phyloP scores from a whole-genome alignment of 1,140 invertebrate species.

The Helicoverpa armigera region DNA sequence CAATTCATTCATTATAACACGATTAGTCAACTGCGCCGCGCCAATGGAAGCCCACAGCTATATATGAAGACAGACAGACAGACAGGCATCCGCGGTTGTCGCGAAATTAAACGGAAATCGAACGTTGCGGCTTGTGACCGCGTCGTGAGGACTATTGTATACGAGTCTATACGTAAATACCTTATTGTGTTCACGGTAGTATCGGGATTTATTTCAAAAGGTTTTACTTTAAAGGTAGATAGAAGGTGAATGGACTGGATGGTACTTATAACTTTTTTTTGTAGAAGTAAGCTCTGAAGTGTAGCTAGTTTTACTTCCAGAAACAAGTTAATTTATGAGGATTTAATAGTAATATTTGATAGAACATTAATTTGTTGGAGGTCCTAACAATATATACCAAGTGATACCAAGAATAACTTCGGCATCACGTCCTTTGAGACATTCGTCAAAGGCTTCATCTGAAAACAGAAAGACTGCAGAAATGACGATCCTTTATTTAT shows the following conservation, averaged over 20 bases:
- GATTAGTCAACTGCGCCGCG: slow-evolving; percentile 58
- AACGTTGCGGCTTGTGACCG: slow-evolving; percentile 76
- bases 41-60: slow-evolving; percentile 28
- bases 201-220: neutral
- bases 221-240: neutral
- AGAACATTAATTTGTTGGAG: no score
- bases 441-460: no score
- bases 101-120: slow-evolving; percentile 84
- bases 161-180: neutral
- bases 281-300: no score
- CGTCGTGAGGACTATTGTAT: slow-evolving; percentile 37
- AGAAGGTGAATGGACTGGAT: neutral
- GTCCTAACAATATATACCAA: no score
- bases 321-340: no score
- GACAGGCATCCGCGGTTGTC: slow-evolving; percentile 60
- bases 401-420: no score
- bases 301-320: no score
- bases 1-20: slow-evolving; percentile 64
- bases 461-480: no score
- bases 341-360: no score
- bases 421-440: no score
- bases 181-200: neutral
- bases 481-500: no score
- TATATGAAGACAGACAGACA: slow-evolving; percentile 46
- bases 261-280: neutral